Conservation (phyloP, 2,888 invertebrate species). For the Cantharis nigra region DNA sequence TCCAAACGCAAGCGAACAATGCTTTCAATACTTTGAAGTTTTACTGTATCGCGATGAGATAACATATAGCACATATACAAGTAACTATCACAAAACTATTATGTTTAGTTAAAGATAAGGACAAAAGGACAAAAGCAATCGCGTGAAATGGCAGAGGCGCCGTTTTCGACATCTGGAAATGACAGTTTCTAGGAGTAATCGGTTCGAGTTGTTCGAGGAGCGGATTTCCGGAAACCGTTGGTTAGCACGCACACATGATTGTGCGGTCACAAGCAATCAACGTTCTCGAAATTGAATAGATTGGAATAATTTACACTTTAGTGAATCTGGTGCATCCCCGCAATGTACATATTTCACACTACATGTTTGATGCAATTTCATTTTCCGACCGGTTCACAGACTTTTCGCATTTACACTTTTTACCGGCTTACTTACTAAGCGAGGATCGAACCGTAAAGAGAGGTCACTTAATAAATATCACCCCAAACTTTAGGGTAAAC, state of each 20-base stretch:
- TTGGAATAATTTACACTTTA: conserved; percentile 45
- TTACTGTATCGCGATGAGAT: conserved; percentile 9
- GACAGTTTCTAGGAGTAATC: conserved; percentile 51
- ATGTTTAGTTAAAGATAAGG: conserved; percentile 29
- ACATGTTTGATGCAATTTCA: not conserved
- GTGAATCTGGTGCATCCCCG: conserved; percentile 13
- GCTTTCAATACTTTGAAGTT: not conserved
- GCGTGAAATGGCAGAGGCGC: conserved; percentile 26
- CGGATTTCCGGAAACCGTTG: conserved; percentile 47
- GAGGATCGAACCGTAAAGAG: not conserved
- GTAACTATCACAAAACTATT: conserved; percentile 24
- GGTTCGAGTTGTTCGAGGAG: conserved; percentile 47
- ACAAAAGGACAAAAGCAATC: conserved; percentile 24
- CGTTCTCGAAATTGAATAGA: conserved; percentile 44
- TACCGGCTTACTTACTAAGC: not conserved
- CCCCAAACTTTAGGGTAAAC: not conserved
- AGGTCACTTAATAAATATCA: not conserved
- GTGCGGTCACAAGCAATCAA: conserved; percentile 53
- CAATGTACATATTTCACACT: not conserved
- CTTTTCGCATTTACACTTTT: not conserved
- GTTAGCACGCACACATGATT: conserved; percentile 50
- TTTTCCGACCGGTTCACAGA: not conserved
- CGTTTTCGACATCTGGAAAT: conserved; percentile 47
- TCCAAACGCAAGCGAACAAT: not conserved
- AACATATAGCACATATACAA: conserved; percentile 6